phyloP scores from a whole-genome alignment of 2,113 vertebrate genomes.

The Connochaetes taurinus region DNA sequence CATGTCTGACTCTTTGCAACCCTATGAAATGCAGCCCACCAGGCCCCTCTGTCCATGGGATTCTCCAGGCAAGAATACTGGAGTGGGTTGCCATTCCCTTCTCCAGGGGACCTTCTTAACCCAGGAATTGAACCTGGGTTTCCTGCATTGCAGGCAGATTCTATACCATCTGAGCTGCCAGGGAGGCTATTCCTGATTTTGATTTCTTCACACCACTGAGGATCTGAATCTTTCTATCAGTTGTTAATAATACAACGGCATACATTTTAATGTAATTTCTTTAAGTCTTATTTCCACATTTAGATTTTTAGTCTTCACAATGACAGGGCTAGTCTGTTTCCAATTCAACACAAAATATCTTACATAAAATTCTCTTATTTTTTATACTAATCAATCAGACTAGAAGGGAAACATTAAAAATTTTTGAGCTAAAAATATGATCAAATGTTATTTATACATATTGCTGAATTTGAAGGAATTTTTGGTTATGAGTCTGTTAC shows the following conservation, averaged over 20 bases:
- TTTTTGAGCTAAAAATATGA: constrained; percentile 41
- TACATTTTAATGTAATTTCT: background rate
- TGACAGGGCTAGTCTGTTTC: background rate
- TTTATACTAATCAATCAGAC: background rate
- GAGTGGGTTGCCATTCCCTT: background rate
- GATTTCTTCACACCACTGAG: background rate
- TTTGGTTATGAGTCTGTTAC: constrained; percentile 34
- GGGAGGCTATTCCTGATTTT: background rate
- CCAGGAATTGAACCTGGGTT: background rate
- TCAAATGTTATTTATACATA: constrained; percentile 40
- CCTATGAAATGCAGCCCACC: background rate
- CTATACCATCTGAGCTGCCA: background rate
- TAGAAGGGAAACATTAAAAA: background rate
- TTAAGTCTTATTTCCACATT: constrained; percentile 2
- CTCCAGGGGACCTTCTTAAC: background rate
- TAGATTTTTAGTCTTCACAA: background rate
- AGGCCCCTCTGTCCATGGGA: background rate
- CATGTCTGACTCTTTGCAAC: too few species aligned
- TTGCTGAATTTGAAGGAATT: constrained; percentile 31
- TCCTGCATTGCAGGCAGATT: background rate
- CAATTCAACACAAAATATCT: background rate
- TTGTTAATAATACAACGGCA: background rate
- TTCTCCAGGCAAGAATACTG: background rate
- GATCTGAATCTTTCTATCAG: background rate
- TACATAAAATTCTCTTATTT: background rate